Evolutionary conservation across 2,797 vertebrate species (phyloP), one percentile per base, ranked within the genome.

Genomic region (Gambusia yucatana): DNA sequence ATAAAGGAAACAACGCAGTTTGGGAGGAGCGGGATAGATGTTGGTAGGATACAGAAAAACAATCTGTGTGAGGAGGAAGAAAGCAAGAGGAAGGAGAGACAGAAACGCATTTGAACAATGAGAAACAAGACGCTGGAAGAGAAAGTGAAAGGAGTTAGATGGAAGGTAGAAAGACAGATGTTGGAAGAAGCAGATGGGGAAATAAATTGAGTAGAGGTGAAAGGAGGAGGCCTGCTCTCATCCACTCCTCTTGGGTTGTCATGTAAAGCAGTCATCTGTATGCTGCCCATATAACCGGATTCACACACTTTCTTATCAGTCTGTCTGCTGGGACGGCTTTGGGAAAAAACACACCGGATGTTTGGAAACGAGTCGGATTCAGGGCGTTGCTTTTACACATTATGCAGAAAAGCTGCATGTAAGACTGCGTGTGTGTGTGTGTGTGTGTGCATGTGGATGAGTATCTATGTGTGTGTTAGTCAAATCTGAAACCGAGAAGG

Each of bases 201-300:
- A 82, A 88, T 86, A 84, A 89, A 89, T 75, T 28, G 71, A 78
- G 70, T 84, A 48, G 73, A 83, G 75, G 76, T 73, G 43, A 79
- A 52, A 80, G 25, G 70, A 50, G 77, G 78, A 84, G 82, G 57
- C 76, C 30, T 82, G 52, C 74, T 86, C 83, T 89, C 81, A 79
- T 85, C 80, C 86, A 79, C 74, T 84, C 69, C 63, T 82, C 63
- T 72, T 76, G 72, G 77, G 73, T 83, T 20, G 43, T 77, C 77
- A 86, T 84, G 82, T 67, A 50, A 89, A 88, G 80, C 71, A 78
- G 82, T 78, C 81, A 89, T 89, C 84, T 91, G 87, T 82, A 84
- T 78, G 80, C 74, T 73, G 87, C 83, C 82, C n/a, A 81, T 81
- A 77, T 41, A 81, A 17, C 70, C 41, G 46, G 44, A 57, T 82